These are phyloP conservation scores for Daubentonia madagascariensis DNA, from an alignment of 2,113 vertebrate species.

Conservation along the genomic window DNA sequence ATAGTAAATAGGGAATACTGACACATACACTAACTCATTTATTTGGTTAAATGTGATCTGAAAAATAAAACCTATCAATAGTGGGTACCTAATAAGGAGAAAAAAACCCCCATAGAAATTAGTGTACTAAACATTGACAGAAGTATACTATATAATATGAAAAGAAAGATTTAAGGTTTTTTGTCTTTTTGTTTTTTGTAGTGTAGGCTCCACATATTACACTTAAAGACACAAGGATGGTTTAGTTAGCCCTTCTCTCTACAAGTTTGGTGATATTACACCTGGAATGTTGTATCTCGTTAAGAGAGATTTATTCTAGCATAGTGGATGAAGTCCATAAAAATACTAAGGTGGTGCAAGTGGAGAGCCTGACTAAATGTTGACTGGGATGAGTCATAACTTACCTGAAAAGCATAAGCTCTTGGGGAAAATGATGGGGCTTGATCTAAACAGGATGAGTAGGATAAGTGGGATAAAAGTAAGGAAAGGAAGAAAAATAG, in stretches of 20 bases:
- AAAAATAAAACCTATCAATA: not conserved
- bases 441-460: slow-evolving; percentile 44
- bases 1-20: not conserved
- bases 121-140: not conserved
- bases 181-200: not conserved
- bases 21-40: not conserved
- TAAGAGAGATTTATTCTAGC: not conserved
- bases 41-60: not conserved
- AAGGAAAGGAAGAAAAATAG: not conserved
- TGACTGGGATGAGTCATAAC: slow-evolving; percentile 16
- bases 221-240: not conserved
- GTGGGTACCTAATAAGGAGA: not conserved
- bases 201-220: not conserved
- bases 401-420: slow-evolving; percentile 13
- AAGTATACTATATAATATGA: not conserved
- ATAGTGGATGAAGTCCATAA: not conserved
- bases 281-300: not conserved
- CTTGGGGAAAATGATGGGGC: not conserved
- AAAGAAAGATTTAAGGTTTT: not conserved
- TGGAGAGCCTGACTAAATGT: not conserved
- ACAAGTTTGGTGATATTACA: not conserved
- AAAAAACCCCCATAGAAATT: not conserved
- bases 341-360: not conserved
- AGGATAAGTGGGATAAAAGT: slow-evolving; percentile 35
- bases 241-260: not conserved